A percentile compares a stretch with the other conserved stretches of the same genome.
Evolutionary conservation across 1,140 invertebrate species (phyloP).

Genomic region (Brachionus manjavacas): DNA sequence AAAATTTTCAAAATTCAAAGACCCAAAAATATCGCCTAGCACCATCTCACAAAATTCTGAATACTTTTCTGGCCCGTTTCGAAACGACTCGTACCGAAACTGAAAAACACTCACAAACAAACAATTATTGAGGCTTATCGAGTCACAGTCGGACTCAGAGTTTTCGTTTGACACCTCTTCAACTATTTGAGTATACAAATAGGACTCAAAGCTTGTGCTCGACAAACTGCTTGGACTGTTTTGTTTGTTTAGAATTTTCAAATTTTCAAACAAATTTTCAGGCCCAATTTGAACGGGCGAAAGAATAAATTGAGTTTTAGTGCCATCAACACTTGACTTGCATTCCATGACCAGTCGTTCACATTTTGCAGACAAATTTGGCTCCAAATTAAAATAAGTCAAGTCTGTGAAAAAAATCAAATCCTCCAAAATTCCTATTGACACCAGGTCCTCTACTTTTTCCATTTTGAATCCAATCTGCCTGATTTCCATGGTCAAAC

Average conservation of each 20-base stretch:
- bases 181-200: background rate
- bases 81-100: background rate
- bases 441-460: background rate
- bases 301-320: background rate
- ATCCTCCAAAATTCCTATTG: background rate
- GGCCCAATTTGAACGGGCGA: background rate
- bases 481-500: background rate
- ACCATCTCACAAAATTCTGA: background rate
- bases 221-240: background rate
- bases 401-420: background rate
- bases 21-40: background rate
- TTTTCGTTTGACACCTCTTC: background rate
- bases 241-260: background rate
- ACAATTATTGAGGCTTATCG: background rate
- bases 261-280: background rate
- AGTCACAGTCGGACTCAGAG: background rate
- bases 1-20: slow-evolving; percentile 2
- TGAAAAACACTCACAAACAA: background rate
- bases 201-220: background rate
- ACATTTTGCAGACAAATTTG: background rate
- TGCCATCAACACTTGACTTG: background rate
- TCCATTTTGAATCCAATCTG: background rate
- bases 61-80: background rate
- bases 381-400: background rate
- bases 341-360: background rate